Conservation (phyloP, 2,797 vertebrate genomes). For the Liparis tanakae region DNA sequence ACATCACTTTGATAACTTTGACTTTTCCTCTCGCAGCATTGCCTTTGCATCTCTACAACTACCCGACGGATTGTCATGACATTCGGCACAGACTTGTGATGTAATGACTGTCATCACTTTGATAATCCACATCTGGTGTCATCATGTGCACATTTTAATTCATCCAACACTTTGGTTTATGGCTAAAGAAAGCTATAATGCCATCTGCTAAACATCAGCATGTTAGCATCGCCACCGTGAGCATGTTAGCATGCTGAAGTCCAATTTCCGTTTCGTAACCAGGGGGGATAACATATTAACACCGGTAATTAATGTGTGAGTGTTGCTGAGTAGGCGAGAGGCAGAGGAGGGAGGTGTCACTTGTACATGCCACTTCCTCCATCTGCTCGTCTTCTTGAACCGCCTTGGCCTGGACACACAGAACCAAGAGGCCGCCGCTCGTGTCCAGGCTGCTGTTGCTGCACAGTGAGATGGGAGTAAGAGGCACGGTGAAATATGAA, state of each 20-base stretch:
- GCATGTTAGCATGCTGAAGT: slow-evolving; percentile 11
- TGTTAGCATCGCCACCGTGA: background rate
- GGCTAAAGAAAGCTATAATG: background rate
- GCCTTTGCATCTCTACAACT: background rate
- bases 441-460: slow-evolving; percentile 32
- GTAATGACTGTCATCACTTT: background rate
- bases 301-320: slow-evolving; percentile 47
- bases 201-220: background rate
- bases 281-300: slow-evolving; percentile 60
- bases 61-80: background rate
- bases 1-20: background rate
- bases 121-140: background rate
- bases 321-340: slow-evolving; percentile 6
- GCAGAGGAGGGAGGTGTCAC: slow-evolving; percentile 28
- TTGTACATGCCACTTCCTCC: slow-evolving; percentile 19
- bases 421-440: slow-evolving; percentile 1
- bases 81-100: background rate
- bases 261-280: slow-evolving; percentile 45
- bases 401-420: background rate
- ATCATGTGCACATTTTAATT: background rate
- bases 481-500: slow-evolving; percentile 21
- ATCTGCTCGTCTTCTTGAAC: slow-evolving; percentile 17
- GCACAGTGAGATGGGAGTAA: background rate
- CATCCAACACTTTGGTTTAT: background rate
- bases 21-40: background rate